Base-by-base conservation (phyloP, 2,888 invertebrate genomes). In the Muschampia staudingeri region DNA sequence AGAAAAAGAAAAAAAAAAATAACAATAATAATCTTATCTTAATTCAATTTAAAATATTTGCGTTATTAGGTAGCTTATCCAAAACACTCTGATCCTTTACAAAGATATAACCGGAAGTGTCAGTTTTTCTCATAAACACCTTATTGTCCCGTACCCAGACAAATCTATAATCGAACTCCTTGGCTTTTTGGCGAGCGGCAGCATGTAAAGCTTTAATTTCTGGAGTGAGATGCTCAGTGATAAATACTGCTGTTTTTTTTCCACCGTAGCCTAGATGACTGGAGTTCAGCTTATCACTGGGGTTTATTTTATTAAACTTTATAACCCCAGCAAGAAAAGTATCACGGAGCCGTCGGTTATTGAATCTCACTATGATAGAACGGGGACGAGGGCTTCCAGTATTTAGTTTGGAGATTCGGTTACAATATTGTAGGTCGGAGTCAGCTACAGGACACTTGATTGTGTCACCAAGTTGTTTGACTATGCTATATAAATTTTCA, bases 301-400 rank as follows among this genome's bases (percentile, higher is more conserved):
- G 61, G 25, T 61, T 61, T 11, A 25, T 61, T 12, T 61, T 25
- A 61, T 25, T 61, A 61, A 61, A 61, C 6, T 61, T 61, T 61
- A 61, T 61, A 61, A 61, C 61, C 61, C 61, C 25, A n/a, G 61
- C 25, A 19, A 61, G 25, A 12, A 7, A 61, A 61, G 61, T 61
- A n/a, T 61, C 61, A 8, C 61, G 61, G 0, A 61, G 25, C n/a
- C 61, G 61, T 19, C 25, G 61, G 25, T 25, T 61, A 12, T 61
- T 61, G 61, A 61, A 61, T 61, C 61, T 61, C 12, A 25, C 61
- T 25, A 61, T n/a, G 7, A 61, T 61, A 61, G 61, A 61, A 61
- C 61, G 61, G 3, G 25, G 11, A 25, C 61, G 61, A 61, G 61
- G 61, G 11, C 61, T 61, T 25, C 61, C 61, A 25, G 61, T 25